Evolutionary conservation across 1,140 invertebrate species (phyloP), one percentile per base, ranked within the genome.

Genomic region (Anoplolepis gracilipes): DNA sequence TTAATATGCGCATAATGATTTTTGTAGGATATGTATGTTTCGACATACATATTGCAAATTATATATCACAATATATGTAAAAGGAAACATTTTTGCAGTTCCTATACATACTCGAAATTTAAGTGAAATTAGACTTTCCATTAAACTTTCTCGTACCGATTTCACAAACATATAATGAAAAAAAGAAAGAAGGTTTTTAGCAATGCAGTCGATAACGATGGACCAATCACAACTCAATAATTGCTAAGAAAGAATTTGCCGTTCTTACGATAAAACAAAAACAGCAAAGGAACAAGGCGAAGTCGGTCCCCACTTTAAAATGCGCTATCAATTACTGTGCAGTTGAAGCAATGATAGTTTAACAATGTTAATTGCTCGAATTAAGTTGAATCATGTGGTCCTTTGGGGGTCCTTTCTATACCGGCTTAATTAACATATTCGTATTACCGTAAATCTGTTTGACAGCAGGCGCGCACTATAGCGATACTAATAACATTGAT

Each of bases 351-450:
- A 62, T 64, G 86, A 87, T 88, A 64, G 79, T 69, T 89, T 81
- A 73, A 88, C 81, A 90, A 92, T 92, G 89, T 92, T 93, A 92
- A 93, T 93, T 93, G 84, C 91, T 86, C 55, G 76, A 88, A 91
- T 86, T 70, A 81, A 69, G 70, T 33, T 85, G 30, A 86, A 36
- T 64, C 77, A 76, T 61, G 59, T 33, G 84, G 73, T 88, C 90
- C 90, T 91, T 87, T 85, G 87, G 90, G 88, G 89, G 72, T 86
- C 77, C 81, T 85, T 87, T 87, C 69, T 30, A 36, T 7, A 22
- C n/a, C 42, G 39, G 28, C 13, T 84, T 78, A 90, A 89, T 93
- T 85, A 91, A 90, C 86, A 84, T 90, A 92, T 87, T 79, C 62
- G 65, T 85, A 81, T 85, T 62, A 42, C 72, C 69, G 73, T 78